Evolutionary conservation across 2,888 invertebrate genomes (phyloP).

Genomic region (Drosophila falleni): DNA sequence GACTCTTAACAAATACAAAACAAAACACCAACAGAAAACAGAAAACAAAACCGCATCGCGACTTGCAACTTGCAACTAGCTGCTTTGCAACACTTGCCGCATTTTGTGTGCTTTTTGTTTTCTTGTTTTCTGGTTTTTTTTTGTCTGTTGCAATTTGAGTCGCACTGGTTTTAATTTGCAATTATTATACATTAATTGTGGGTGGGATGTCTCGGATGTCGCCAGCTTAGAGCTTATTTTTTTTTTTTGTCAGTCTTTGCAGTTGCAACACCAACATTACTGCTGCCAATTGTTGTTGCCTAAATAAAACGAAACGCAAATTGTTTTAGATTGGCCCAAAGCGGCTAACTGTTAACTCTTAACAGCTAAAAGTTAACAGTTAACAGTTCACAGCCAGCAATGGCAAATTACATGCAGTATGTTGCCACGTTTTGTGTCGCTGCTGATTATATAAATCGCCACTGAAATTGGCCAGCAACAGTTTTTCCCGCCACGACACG

Average conservation of each 20-base stretch:
- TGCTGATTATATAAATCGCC: slow-evolving; percentile 77
- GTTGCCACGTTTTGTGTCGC: slow-evolving; percentile 79
- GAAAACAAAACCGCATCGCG: slow-evolving; percentile 20
- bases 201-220: slow-evolving; percentile 75
- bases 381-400: slow-evolving; percentile 5
- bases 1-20: slow-evolving; percentile 62
- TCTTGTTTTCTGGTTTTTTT: not conserved
- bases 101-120: slow-evolving; percentile 9
- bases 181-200: slow-evolving; percentile 80
- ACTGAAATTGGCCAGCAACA: slow-evolving; percentile 49
- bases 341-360: slow-evolving; percentile 21
- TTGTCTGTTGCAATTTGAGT: slow-evolving; percentile 66
- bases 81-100: slow-evolving; percentile 70
- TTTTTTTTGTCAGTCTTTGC: slow-evolving; percentile 11
- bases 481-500: slow-evolving; percentile 25
- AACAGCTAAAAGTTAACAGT: slow-evolving; percentile 1
- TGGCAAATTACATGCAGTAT: slow-evolving; percentile 68
- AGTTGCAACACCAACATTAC: slow-evolving; percentile 48
- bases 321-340: slow-evolving; percentile 74
- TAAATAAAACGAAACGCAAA: slow-evolving; percentile 66
- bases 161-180: slow-evolving; percentile 69
- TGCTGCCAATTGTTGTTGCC: slow-evolving; percentile 38
- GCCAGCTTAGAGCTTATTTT: not conserved
- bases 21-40: slow-evolving; percentile 7
- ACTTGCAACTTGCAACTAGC: slow-evolving; percentile 33